Percentiles rank a stretch among this genome's conserved stretches.
These are phyloP conservation scores for Novumbra hubbsi DNA, from an alignment of 2,797 vertebrate genomes.

Conservation along the genomic window DNA sequence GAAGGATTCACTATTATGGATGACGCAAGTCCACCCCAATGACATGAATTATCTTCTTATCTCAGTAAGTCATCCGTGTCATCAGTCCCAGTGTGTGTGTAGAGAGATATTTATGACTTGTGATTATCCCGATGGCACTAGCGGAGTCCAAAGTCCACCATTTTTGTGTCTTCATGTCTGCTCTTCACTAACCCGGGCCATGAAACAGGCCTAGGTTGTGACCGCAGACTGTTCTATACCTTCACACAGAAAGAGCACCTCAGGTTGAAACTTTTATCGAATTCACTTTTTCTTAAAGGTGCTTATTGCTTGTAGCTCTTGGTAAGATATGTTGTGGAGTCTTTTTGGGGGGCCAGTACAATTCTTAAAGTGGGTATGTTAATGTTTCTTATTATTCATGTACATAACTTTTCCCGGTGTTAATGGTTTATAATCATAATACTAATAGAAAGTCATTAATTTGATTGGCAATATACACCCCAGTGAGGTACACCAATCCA, in stretches of 20 bases:
- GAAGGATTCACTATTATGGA: too few species aligned
- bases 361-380: too few species aligned
- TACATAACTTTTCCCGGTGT: too few species aligned
- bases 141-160: slow-evolving; percentile 6
- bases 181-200: background rate
- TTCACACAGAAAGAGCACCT: background rate
- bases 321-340: too few species aligned
- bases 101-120: slow-evolving; percentile 5
- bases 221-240: background rate
- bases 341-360: too few species aligned
- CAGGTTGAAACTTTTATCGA: background rate
- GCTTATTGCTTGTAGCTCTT: too few species aligned
- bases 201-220: background rate
- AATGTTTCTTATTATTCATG: too few species aligned
- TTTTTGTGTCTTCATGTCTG: background rate
- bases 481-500: too few species aligned
- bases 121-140: slow-evolving; percentile 2
- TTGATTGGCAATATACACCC: too few species aligned
- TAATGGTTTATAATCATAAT: too few species aligned
- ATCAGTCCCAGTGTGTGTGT: slow-evolving; percentile 7
- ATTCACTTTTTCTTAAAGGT: background rate
- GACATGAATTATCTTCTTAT: background rate
- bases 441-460: too few species aligned
- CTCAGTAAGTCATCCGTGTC: background rate
- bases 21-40: background rate